Conservation (phyloP, 2,113 vertebrate genomes). For the Pygoscelis adeliae region DNA sequence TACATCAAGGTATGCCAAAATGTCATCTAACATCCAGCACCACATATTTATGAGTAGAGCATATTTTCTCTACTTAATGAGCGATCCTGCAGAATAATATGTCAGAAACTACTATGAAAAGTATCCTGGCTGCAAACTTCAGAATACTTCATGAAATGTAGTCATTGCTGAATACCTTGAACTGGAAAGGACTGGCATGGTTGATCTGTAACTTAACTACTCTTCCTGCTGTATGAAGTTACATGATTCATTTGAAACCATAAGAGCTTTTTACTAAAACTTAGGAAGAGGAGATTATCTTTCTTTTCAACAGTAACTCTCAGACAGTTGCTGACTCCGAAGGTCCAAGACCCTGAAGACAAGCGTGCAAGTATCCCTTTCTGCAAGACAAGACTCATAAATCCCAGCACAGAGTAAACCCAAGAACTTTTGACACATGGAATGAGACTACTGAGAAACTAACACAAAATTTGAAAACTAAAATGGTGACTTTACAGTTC, state of each 20-base stretch:
- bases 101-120: neutral
- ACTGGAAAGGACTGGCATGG: neutral
- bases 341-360: neutral
- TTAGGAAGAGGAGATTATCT: neutral
- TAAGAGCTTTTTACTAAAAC: neutral
- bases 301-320: neutral
- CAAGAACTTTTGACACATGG: neutral
- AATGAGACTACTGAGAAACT: neutral
- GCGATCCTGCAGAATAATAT: neutral
- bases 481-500: neutral
- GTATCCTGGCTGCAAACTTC: neutral
- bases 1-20: neutral
- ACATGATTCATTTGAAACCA: neutral
- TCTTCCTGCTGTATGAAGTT: neutral
- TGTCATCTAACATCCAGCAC: neutral
- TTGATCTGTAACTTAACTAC: neutral
- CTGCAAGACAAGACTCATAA: neutral
- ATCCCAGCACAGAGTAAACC: neutral
- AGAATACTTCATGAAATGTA: neutral
- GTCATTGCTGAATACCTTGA: neutral
- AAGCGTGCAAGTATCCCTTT: accelerated
- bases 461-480: neutral
- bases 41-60: neutral
- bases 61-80: neutral
- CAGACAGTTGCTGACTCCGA: neutral